These are phyloP conservation scores for Pteronotus mesoamericanus DNA, from an alignment of 2,797 vertebrate species.

Conservation along the genomic window DNA sequence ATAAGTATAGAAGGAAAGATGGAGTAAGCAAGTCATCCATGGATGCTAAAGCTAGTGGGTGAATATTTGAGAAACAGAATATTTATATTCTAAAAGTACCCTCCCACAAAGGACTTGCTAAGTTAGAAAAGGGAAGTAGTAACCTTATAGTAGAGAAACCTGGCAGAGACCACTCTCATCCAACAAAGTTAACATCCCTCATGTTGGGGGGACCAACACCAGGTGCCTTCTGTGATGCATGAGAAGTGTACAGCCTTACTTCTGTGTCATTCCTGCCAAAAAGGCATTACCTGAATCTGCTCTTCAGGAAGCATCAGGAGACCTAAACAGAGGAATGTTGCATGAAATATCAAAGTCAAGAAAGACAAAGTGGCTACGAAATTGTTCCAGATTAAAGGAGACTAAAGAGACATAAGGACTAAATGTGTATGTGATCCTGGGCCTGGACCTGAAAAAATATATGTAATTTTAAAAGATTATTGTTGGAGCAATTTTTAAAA, in stretches of 20 bases:
- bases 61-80: not conserved
- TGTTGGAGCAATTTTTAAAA: not conserved
- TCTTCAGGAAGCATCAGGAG: not conserved
- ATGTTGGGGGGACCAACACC: not conserved
- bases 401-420: not conserved
- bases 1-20: not conserved
- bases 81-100: not conserved
- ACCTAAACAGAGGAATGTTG: not conserved
- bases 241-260: not conserved
- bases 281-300: too few species aligned
- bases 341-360: not conserved
- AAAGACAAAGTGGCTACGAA: not conserved
- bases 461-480: not conserved
- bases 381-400: not conserved
- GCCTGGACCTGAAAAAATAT: not conserved
- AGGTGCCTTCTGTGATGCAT: fast-evolving
- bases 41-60: not conserved
- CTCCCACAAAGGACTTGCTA: not conserved
- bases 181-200: not conserved
- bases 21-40: not conserved
- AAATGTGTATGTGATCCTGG: too few species aligned
- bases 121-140: not conserved
- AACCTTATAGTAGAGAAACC: not conserved
- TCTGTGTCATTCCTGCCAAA: not conserved
- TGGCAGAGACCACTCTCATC: not conserved